A percentile compares a stretch with the other conserved stretches of the same genome.
phyloP scores from a whole-genome alignment of 2,113 vertebrate species.

The Genyomyrus donnyi region DNA sequence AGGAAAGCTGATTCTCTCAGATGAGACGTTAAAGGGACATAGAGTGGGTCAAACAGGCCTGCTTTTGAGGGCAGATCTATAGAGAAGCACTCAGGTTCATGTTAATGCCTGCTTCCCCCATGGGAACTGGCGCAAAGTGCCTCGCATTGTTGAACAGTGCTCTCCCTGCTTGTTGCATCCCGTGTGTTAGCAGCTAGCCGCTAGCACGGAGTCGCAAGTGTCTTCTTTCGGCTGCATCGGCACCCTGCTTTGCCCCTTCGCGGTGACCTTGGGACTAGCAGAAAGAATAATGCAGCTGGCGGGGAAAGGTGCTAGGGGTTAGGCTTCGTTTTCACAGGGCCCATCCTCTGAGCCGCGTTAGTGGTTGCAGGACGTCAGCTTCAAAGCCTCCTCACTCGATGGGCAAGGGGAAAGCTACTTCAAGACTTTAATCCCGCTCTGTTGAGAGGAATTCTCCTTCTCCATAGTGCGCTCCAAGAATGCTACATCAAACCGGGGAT shows the following conservation, averaged over 20 bases:
- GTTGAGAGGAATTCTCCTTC: background rate
- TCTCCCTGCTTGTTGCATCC: background rate
- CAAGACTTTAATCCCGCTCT: background rate
- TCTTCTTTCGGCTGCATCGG: background rate
- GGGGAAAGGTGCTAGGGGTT: background rate
- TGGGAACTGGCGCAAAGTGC: background rate
- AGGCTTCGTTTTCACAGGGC: background rate
- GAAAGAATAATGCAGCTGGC: no score
- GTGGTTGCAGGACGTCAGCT: background rate
- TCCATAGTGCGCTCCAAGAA: background rate
- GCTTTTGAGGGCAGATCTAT: background rate
- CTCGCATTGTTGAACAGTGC: background rate
- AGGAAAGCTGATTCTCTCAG: background rate
- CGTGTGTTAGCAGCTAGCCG: background rate
- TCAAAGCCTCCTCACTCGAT: background rate
- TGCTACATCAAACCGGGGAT: background rate
- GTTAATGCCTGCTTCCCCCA: background rate
- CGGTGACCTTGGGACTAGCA: background rate
- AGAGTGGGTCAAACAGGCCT: background rate
- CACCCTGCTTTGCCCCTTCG: background rate
- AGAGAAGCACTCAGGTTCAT: background rate
- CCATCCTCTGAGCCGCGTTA: background rate
- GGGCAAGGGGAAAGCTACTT: background rate
- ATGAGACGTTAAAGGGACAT: background rate
- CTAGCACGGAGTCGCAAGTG: background rate